phyloP scores from a whole-genome alignment of 1,140 invertebrate species.

The Ips nitidus region DNA sequence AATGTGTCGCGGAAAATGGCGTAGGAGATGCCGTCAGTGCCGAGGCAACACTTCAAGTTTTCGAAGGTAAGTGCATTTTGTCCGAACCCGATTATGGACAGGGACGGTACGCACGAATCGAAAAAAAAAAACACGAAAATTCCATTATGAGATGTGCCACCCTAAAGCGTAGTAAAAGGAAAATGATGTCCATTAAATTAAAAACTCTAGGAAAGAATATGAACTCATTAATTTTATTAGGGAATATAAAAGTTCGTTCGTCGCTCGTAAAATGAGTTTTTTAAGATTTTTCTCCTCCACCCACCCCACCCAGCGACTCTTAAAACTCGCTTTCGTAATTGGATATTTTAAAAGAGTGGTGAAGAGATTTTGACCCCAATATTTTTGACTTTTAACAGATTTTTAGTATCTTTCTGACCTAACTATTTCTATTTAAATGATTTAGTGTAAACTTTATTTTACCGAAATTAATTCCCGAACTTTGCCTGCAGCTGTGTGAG shows the following conservation, averaged over 20 bases:
- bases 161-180: constrained; percentile 17
- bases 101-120: too few relatives aligned
- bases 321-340: constrained; percentile 15
- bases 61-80: constrained; percentile 73
- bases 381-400: too few relatives aligned
- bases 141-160: constrained; percentile 17
- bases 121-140: constrained; percentile 14
- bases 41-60: constrained; percentile 82
- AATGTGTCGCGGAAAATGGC: constrained; percentile 96
- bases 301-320: neutral
- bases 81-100: neutral
- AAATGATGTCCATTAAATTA: constrained; percentile 27
- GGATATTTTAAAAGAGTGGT: constrained; percentile 14
- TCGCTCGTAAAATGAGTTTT: constrained; percentile 25
- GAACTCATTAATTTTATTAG: constrained; percentile 32
- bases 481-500: neutral
- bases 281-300: constrained; percentile 24
- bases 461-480: constrained; percentile 29
- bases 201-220: constrained; percentile 25
- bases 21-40: constrained; percentile 91
- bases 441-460: too few relatives aligned
- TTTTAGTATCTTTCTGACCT: too few relatives aligned
- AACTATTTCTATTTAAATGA: too few relatives aligned
- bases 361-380: neutral
- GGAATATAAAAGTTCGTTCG: constrained; percentile 26